A percentile compares a stretch with the other conserved stretches of the same genome.
Evolutionary conservation across 2,888 invertebrate species (phyloP).

Genomic region (Oxyscelio sp.): DNA sequence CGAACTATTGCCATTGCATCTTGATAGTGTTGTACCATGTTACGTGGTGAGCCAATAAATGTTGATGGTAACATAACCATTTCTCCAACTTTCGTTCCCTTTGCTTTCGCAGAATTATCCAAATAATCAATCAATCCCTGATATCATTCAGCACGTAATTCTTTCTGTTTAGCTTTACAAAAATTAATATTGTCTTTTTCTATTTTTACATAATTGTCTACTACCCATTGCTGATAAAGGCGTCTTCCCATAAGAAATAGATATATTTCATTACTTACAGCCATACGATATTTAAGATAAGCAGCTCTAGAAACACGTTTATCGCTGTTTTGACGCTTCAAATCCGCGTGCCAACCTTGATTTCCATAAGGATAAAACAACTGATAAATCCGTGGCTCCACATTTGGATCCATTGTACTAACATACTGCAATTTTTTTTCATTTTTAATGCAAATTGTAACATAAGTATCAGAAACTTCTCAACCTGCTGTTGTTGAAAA

Average conservation of each 20-base stretch:
- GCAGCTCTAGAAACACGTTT: conserved; percentile 29
- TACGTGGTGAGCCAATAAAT: too few relatives aligned
- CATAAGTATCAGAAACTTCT: too few relatives aligned
- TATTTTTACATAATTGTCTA: too few relatives aligned
- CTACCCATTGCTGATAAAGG: conserved; percentile 20
- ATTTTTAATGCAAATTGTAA: too few relatives aligned
- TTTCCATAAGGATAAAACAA: conserved; percentile 74
- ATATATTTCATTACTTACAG: conserved; percentile 51
- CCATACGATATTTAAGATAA: conserved; percentile 53
- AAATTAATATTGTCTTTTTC: conserved; percentile 21
- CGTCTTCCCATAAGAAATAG: conserved; percentile 41
- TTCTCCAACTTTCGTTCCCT: conserved; percentile 39
- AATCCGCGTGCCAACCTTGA: conserved; percentile 61
- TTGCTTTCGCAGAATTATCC: conserved; percentile 49
- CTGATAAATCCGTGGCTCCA: too few relatives aligned
- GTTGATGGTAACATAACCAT: conserved; percentile 81
- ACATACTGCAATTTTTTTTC: too few relatives aligned
- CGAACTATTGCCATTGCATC: too few relatives aligned
- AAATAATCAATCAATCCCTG: too few relatives aligned
- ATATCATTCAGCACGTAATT: conserved; percentile 40
- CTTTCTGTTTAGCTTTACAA: conserved; percentile 28
- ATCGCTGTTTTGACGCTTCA: conserved; percentile 27
- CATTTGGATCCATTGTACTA: too few relatives aligned
- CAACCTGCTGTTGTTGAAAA: too few relatives aligned
- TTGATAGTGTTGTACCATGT: too few relatives aligned